A percentile compares a stretch with the other conserved stretches of the same genome.
These are phyloP conservation scores for Cephonodes hylas DNA, from an alignment of 2,888 invertebrate genomes.

Conservation along the genomic window DNA sequence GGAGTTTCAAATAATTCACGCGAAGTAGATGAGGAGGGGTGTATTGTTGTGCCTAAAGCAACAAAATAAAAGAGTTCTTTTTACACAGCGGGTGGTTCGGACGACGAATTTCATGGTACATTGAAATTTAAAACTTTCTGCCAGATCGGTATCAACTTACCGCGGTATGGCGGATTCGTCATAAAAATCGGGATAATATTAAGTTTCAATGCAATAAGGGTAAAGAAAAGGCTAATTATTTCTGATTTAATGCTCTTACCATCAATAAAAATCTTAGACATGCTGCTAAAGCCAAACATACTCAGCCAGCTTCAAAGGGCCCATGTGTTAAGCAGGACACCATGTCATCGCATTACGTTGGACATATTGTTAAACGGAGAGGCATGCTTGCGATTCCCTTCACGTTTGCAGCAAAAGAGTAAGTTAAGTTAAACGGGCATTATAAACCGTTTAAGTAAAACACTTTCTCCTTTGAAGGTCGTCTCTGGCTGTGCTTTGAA, in stretches of 20 bases:
- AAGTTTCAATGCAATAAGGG: not conserved
- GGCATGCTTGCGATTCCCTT: constrained; percentile 25
- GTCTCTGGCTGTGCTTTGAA: constrained; percentile 48
- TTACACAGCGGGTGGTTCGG: not conserved
- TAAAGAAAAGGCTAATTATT: not conserved
- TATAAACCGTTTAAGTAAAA: constrained; percentile 62
- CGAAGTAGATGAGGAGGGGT: not conserved
- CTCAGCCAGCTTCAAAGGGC: not conserved
- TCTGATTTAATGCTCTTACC: not conserved
- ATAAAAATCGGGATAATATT: not conserved
- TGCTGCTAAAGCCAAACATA: not conserved
- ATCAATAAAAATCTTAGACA: too few relatives aligned
- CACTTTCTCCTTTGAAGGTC: constrained; percentile 72
- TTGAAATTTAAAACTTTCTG: not conserved
- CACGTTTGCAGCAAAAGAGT: constrained; percentile 28
- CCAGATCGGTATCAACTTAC: not conserved
- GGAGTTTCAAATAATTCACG: too few relatives aligned
- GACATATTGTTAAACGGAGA: not conserved
- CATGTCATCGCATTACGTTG: not conserved
- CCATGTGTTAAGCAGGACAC: not conserved
- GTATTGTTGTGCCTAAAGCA: not conserved
- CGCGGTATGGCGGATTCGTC: not conserved
- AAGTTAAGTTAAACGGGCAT: constrained; percentile 31
- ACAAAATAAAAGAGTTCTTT: not conserved
- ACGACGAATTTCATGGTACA: not conserved